Conservation (phyloP, 2,888 invertebrate genomes). For the Eledone cirrhosa region DNA sequence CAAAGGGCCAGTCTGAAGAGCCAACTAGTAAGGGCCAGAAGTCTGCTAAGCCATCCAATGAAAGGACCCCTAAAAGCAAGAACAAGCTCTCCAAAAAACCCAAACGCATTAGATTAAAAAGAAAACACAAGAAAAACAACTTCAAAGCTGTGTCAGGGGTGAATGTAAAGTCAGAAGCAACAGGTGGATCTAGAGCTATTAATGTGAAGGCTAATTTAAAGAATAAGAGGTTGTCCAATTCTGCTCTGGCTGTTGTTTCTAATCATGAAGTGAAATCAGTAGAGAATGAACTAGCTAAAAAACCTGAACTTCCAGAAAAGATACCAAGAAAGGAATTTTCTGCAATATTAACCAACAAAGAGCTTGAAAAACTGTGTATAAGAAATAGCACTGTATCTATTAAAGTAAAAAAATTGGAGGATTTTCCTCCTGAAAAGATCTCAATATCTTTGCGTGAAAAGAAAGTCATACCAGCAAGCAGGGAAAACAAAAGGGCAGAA, state of each 20-base stretch:
- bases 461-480: not conserved
- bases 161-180: not conserved
- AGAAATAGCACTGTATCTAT: constrained; percentile 18
- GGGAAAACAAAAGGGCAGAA: not conserved
- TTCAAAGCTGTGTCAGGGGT: not conserved
- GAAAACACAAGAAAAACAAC: too few species aligned
- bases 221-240: not conserved
- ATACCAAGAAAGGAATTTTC: constrained; percentile 13
- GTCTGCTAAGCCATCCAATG: too few species aligned
- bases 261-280: not conserved
- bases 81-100: not conserved
- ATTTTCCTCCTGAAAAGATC: constrained; percentile 18
- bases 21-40: too few species aligned
- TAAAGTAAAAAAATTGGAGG: constrained; percentile 26
- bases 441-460: constrained; percentile 20
- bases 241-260: not conserved
- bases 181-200: not conserved
- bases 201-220: constrained; percentile 1
- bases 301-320: constrained; percentile 5
- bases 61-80: too few species aligned
- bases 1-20: too few species aligned
- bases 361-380: constrained; percentile 27
- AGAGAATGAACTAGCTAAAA: constrained; percentile 19
- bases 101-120: constrained; percentile 22
- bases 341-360: constrained; percentile 16